Base-by-base conservation (phyloP, 2,797 vertebrate genomes). In the Nothura maculosa region DNA sequence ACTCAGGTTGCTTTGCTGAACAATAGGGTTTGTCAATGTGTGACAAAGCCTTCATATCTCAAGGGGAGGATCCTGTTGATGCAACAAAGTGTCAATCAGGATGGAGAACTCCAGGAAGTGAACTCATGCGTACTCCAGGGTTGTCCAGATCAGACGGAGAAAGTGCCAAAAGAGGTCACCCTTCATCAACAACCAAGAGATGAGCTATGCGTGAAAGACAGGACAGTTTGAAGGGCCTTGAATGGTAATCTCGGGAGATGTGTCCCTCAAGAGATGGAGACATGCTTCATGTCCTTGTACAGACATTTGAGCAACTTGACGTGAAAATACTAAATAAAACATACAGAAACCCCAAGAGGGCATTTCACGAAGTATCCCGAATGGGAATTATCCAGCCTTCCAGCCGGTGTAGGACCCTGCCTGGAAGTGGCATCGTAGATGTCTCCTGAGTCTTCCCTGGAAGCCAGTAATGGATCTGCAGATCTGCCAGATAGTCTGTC, bases 401-500 rank as follows among this genome's bases (percentile, higher is more conserved):
- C 82, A 91, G 80, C 91, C 93, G 87, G 90, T 95, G 87, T 86
- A 91, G 87, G 72, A 50, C 78, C 57, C 45, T 91, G 82, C 85
- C 89, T 90, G 89, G n/a, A 76, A 94, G 81, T 92, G 90, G 94
- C 89, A 94, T 89, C 89, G 63, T 61, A 50, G 80, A 80, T 22
- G 80, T 95, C 96, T 95, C 93, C 85, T 75, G 94, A 94, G 96
- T 40, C 70, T 88, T 95, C 77, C 74, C 82, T 92, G 61, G 61
- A 50, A 91, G 52, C 70, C 83, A 81, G 87, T 88, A 92, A 95
- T 88, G 93, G 93, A 89, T 91, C 94, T 80, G 82, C 85, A 91
- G 89, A 92, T 89, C 54, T 94, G 91, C 87, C 94, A 94, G 82
- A 89, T 85, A 89, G 87, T 85, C 95, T 91, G 94, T 95, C 95